phyloP scores from a whole-genome alignment of 2,113 vertebrate species.

The Phalacrocorax carbo region DNA sequence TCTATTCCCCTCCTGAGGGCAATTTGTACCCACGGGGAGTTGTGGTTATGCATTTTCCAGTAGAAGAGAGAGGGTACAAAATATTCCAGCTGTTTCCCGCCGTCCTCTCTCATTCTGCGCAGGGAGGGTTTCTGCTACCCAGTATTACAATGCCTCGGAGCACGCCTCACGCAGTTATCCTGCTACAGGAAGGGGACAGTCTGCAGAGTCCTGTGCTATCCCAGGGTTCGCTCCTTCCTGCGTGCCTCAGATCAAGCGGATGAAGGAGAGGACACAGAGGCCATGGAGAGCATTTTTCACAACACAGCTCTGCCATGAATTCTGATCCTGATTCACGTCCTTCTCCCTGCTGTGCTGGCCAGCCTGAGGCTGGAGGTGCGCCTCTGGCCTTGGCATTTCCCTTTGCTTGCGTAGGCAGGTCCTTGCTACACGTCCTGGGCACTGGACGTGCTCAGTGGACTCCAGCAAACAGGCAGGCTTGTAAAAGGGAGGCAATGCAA shows the following conservation, averaged over 20 bases:
- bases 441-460: background rate
- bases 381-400: background rate
- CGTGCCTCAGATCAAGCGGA: accelerated
- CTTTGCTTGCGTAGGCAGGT: background rate
- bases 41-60: background rate
- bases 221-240: background rate
- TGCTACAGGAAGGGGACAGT: background rate
- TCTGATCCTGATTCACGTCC: background rate
- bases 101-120: background rate
- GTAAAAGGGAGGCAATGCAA: background rate
- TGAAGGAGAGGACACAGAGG: background rate
- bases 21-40: background rate
- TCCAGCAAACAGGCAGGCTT: background rate
- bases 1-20: background rate
- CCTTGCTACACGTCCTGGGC: background rate
- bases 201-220: background rate
- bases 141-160: background rate
- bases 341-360: accelerated
- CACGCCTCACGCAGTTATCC: background rate
- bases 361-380: background rate
- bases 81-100: background rate
- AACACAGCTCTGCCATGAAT: background rate
- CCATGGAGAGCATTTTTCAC: background rate
- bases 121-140: background rate
- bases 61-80: background rate